A percentile compares a stretch with the other conserved stretches of the same genome.
Conservation (phyloP, 2,113 vertebrate genomes). For the Pyxicephalus adspersus region DNA sequence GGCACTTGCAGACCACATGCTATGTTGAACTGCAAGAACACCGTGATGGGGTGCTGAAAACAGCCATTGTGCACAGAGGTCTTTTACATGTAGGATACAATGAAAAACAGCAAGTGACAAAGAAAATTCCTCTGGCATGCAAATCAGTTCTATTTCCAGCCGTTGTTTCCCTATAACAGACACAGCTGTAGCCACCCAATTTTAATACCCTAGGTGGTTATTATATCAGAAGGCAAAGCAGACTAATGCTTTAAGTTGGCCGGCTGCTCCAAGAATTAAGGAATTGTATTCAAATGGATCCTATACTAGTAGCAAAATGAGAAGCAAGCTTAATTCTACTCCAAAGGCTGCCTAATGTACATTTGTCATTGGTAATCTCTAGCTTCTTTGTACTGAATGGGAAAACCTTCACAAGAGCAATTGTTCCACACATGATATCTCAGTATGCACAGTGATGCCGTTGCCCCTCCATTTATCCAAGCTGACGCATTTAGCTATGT, state of each 20-base stretch:
- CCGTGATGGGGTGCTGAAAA: conserved; percentile 37
- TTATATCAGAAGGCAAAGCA: conserved; percentile 17
- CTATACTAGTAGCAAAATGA: conserved; percentile 13
- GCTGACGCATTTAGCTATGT: neutral
- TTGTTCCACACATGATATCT: neutral
- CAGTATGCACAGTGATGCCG: neutral
- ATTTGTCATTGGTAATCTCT: neutral
- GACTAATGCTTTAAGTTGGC: conserved; percentile 50
- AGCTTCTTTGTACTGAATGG: neutral
- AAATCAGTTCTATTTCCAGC: conserved; percentile 55
- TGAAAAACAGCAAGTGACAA: conserved; percentile 40
- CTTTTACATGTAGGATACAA: conserved; percentile 48
- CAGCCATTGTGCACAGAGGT: conserved; percentile 24
- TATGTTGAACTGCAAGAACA: conserved; percentile 24
- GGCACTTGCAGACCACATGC: conserved; percentile 29
- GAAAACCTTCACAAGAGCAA: neutral
- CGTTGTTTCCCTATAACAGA: conserved; percentile 49
- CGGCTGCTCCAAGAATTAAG: conserved; percentile 49
- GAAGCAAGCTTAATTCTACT: conserved; percentile 37
- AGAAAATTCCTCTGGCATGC: conserved; percentile 47
- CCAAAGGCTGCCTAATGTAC: conserved; percentile 53
- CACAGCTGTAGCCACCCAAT: conserved; percentile 49
- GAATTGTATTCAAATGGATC: conserved; percentile 49
- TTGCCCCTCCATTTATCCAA: neutral
- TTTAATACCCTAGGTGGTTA: conserved; percentile 44